Base-by-base conservation (phyloP, 2,888 invertebrate genomes). In the Osmoderma eremita region DNA sequence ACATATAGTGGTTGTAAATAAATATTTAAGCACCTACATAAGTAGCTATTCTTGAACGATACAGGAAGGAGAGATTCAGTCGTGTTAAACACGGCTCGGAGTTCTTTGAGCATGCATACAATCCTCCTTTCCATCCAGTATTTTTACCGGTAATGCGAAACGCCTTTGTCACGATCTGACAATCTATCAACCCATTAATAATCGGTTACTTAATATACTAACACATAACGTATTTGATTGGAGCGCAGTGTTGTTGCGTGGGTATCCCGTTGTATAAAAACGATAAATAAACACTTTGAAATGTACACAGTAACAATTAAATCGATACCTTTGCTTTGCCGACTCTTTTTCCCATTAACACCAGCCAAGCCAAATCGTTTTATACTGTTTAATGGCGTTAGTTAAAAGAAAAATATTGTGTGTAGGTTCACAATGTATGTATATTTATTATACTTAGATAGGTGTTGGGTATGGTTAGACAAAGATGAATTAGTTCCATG, bases 131-230 rank as follows among this genome's bases (percentile, higher is more conserved):
- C 38, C 13, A 20, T 53, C 48, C 24, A 20, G 45, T 22, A 20
- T 50, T 50, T 50, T 56, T 67, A 69, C 68, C 65, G 66, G 69
- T 66, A 72, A 73, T 69, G 72, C 71, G 70, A 73, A 73, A 71
- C 73, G 72, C 70, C 70, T 73, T 68, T 71, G 73, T 74, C 74
- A 74, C 73, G 74, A 74, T 66, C 66, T 68, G 65, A 69, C 75
- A 75, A 78, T 78, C 77, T 76, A 78, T 78, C 78, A 77, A 74
- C 71, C 75, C 75, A 77, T 77, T 78, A 79, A 79, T 78, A 78
- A 78, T 75, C 71, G 75, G 74, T 79, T 79, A 74, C 77, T 75
- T 75, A 78, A 78, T 77, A 70, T 72, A 75, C 74, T 78, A 78
- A 78, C 77, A 78, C 75, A 77, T 77, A 76, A 73, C 73, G 71